Evolutionary conservation across 1,140 invertebrate species (phyloP).

Genomic region (Cecropterus lyciades): DNA sequence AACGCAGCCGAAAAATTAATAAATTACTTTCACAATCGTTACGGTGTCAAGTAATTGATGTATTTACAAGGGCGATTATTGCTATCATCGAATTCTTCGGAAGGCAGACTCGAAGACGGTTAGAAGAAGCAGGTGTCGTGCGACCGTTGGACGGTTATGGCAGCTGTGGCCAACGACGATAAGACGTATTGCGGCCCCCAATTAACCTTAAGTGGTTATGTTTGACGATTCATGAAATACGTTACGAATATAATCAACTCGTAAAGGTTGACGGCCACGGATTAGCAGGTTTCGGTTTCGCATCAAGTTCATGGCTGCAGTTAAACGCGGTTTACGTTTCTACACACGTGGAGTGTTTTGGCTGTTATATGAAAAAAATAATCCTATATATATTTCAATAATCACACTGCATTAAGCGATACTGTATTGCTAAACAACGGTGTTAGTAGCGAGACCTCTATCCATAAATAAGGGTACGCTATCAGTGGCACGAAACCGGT

Average conservation of each 20-base stretch:
- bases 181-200: conserved; percentile 30
- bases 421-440: conserved; percentile 4
- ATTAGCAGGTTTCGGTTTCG: conserved; percentile 28
- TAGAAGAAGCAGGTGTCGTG: conserved; percentile 39
- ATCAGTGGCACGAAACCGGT: conserved; percentile 38
- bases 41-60: conserved; percentile 36
- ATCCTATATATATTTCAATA: not conserved
- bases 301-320: conserved; percentile 31
- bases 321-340: not conserved
- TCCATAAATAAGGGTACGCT: conserved; percentile 30
- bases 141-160: conserved; percentile 43
- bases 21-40: conserved; percentile 28
- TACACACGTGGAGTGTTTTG: not conserved
- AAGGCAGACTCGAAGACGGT: conserved; percentile 29
- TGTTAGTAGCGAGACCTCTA: conserved; percentile 17
- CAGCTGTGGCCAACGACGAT: conserved; percentile 41
- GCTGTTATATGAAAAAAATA: not conserved
- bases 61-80: conserved; percentile 38
- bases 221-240: conserved; percentile 32
- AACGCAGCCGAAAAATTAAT: conserved; percentile 28
- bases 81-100: conserved; percentile 39
- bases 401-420: not conserved
- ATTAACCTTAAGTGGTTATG: conserved; percentile 31
- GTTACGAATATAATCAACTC: conserved; percentile 26
- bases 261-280: conserved; percentile 28